Percentiles rank a stretch among this genome's conserved stretches.
These are phyloP conservation scores for Sebastes matsubarae DNA, from an alignment of 2,797 vertebrate genomes.

Conservation along the genomic window DNA sequence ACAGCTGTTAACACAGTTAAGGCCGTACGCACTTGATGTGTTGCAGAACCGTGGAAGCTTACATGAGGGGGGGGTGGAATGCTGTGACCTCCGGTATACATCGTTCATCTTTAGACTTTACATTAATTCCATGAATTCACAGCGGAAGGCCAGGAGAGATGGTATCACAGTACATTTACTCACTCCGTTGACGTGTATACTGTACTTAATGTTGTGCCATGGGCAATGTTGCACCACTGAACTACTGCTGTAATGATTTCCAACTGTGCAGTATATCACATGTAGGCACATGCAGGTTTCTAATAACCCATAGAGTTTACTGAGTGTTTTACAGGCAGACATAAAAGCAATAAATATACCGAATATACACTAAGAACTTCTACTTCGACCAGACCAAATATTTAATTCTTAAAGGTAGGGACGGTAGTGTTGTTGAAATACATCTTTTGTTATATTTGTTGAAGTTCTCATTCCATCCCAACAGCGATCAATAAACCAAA, in stretches of 20 bases:
- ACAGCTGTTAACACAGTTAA: constrained; percentile 35
- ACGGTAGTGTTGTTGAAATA: too few relatives aligned
- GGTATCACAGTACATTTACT: neutral
- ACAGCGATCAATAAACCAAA: too few relatives aligned
- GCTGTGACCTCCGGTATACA: constrained; percentile 1
- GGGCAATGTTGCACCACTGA: neutral
- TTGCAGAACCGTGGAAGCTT: constrained; percentile 25
- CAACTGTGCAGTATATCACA: neutral
- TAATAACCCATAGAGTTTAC: neutral
- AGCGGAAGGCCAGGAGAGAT: constrained; percentile 40
- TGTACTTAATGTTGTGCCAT: neutral
- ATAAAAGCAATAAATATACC: neutral
- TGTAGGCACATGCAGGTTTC: neutral
- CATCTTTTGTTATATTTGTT: too few relatives aligned
- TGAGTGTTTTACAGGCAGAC: neutral
- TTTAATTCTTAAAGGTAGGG: too few relatives aligned
- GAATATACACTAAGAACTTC: neutral
- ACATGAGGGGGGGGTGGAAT: neutral
- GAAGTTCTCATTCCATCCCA: too few relatives aligned
- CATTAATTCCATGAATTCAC: constrained; percentile 33
- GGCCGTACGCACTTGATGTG: constrained; percentile 13
- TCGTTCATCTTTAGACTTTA: constrained; percentile 38
- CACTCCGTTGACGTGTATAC: neutral
- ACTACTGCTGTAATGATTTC: neutral
- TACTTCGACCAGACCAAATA: neutral